Conservation (phyloP, 1,140 invertebrate genomes). For the Colletes latitarsis region DNA sequence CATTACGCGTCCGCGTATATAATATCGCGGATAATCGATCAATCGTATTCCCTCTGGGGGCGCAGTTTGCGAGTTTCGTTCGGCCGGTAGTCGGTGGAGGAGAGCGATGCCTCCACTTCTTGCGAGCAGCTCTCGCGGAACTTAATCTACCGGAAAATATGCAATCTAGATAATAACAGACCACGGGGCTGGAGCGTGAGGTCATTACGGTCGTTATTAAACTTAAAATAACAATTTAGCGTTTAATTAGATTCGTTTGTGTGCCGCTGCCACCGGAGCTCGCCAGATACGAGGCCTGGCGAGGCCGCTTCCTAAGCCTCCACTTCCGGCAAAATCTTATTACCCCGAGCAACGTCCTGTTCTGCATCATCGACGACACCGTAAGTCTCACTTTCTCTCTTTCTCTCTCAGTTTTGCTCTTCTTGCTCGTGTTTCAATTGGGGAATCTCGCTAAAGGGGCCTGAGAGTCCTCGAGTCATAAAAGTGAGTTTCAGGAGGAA, state of each 20-base stretch:
- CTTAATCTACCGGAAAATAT: slow-evolving; percentile 81
- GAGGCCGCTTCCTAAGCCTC: not conserved
- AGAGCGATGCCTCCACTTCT: slow-evolving; percentile 34
- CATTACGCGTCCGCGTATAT: not conserved
- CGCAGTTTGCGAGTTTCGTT: slow-evolving; percentile 45
- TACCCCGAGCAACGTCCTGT: slow-evolving; percentile 38
- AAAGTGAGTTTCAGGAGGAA: too few species aligned
- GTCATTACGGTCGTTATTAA: slow-evolving; percentile 79
- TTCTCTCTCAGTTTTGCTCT: not conserved
- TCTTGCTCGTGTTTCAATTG: not conserved
- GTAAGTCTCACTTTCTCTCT: not conserved
- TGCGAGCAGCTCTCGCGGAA: slow-evolving; percentile 65
- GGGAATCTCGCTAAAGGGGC: too few species aligned
- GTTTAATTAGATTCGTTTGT: slow-evolving; percentile 79
- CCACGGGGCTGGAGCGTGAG: slow-evolving; percentile 70
- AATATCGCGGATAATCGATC: slow-evolving; percentile 49
- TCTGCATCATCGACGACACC: not conserved
- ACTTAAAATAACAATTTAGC: slow-evolving; percentile 79
- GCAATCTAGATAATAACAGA: slow-evolving; percentile 80
- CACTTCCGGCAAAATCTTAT: slow-evolving; percentile 58
- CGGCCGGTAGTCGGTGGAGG: slow-evolving; percentile 3
- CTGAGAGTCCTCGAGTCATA: not conserved
- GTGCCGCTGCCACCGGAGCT: slow-evolving; percentile 25
- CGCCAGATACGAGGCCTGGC: not conserved
- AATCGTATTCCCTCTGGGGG: slow-evolving; percentile 3